Percentiles rank a stretch among this genome's conserved stretches.
These are phyloP conservation scores for Cantharis nigra DNA, from an alignment of 2,888 invertebrate species.

Conservation along the genomic window DNA sequence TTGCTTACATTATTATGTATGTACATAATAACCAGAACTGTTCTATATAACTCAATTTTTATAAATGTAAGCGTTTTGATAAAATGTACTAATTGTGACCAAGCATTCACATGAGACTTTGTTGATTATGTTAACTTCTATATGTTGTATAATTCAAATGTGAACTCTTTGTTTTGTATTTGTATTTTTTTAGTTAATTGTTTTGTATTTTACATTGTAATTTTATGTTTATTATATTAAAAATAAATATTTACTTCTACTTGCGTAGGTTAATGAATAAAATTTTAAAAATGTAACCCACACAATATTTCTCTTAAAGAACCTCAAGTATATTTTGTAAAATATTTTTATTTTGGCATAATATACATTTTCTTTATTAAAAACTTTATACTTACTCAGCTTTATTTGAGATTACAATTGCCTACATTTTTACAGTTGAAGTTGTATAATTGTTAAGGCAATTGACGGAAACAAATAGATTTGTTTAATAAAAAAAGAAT, in stretches of 20 bases:
- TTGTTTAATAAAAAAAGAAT: slow-evolving; percentile 6
- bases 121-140: not conserved
- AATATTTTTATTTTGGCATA: too few relatives aligned
- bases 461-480: not conserved
- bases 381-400: not conserved
- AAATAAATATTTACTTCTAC: not conserved
- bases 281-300: not conserved
- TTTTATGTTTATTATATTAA: not conserved
- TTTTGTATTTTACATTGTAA: not conserved
- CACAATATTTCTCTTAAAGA: not conserved
- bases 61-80: not conserved
- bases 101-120: not conserved
- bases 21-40: not conserved
- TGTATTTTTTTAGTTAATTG: not conserved
- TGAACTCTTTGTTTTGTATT: not conserved
- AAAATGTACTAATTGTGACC: not conserved
- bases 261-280: not conserved
- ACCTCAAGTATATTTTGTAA: too few relatives aligned
- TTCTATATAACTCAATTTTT: not conserved
- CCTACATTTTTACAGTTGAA: not conserved
- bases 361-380: too few relatives aligned
- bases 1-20: not conserved
- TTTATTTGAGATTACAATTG: not conserved
- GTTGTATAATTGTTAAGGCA: not conserved
- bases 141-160: not conserved